These are phyloP conservation scores for Pristionchus exspectatus DNA, from an alignment of 2,888 invertebrate genomes.

Conservation along the genomic window DNA sequence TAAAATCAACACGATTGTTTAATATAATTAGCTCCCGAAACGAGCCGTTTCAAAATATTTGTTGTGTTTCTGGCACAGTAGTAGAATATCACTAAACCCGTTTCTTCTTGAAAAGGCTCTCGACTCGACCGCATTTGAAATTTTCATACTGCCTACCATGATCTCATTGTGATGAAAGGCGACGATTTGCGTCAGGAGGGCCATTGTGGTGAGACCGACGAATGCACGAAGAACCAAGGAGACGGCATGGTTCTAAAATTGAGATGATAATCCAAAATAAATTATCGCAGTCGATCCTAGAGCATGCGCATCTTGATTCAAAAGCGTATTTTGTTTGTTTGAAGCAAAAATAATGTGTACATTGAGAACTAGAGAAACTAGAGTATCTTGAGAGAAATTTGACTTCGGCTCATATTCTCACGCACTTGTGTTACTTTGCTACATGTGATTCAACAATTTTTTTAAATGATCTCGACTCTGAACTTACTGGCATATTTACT, in stretches of 20 bases:
- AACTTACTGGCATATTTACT: too few relatives aligned
- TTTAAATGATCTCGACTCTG: neutral
- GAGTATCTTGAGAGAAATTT: neutral
- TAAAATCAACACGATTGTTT: too few relatives aligned
- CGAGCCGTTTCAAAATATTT: too few relatives aligned
- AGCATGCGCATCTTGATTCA: too few relatives aligned
- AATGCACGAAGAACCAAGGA: conserved; percentile 71
- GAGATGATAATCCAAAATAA: too few relatives aligned
- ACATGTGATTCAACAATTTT: neutral
- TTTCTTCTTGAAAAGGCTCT: neutral
- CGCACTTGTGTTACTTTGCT: neutral
- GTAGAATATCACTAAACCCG: too few relatives aligned
- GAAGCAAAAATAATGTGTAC: too few relatives aligned
- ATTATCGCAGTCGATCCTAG: too few relatives aligned
- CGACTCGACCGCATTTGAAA: conserved; percentile 1
- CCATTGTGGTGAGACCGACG: conserved; percentile 71
- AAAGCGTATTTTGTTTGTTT: too few relatives aligned
- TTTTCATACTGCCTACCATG: conserved; percentile 63
- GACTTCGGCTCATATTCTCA: neutral
- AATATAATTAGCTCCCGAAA: too few relatives aligned
- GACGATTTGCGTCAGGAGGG: conserved; percentile 73
- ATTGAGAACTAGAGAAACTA: neutral
- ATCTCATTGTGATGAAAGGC: conserved; percentile 77
- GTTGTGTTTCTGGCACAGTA: too few relatives aligned
- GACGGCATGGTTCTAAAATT: conserved; percentile 61